Evolutionary conservation across 2,888 invertebrate genomes (phyloP).

Genomic region (Drosophila paracracens): DNA sequence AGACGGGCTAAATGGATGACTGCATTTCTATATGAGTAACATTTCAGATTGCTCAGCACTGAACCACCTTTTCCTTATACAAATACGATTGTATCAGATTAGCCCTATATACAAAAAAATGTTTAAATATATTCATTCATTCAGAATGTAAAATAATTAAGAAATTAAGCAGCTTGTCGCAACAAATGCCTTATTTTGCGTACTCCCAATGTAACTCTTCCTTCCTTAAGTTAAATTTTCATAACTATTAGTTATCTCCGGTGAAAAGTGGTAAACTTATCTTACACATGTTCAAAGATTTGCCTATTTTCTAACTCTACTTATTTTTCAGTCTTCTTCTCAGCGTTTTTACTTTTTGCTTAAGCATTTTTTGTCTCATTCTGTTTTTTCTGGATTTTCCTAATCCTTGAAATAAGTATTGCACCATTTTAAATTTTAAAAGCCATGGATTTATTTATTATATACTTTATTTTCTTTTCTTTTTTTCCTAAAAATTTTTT

Average conservation of each 20-base stretch:
- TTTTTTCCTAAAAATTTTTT: no score
- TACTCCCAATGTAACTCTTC: not conserved
- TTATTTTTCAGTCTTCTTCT: not conserved
- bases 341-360: not conserved
- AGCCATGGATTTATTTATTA: not conserved
- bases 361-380: not conserved
- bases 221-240: not conserved
- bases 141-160: not conserved
- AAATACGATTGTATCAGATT: not conserved
- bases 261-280: not conserved
- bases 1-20: conserved; percentile 25
- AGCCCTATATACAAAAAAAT: not conserved
- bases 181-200: not conserved
- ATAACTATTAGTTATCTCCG: not conserved
- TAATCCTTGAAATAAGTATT: not conserved
- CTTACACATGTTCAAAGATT: not conserved
- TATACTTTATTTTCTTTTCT: not conserved
- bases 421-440: not conserved
- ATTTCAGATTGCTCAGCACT: conserved; percentile 2
- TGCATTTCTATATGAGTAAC: conserved; percentile 18
- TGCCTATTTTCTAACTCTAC: not conserved
- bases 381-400: not conserved
- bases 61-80: not conserved
- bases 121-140: not conserved
- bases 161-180: not conserved